A percentile compares a stretch with the other conserved stretches of the same genome.
phyloP scores from a whole-genome alignment of 2,113 vertebrate genomes.

The Stigmatopora argus region DNA sequence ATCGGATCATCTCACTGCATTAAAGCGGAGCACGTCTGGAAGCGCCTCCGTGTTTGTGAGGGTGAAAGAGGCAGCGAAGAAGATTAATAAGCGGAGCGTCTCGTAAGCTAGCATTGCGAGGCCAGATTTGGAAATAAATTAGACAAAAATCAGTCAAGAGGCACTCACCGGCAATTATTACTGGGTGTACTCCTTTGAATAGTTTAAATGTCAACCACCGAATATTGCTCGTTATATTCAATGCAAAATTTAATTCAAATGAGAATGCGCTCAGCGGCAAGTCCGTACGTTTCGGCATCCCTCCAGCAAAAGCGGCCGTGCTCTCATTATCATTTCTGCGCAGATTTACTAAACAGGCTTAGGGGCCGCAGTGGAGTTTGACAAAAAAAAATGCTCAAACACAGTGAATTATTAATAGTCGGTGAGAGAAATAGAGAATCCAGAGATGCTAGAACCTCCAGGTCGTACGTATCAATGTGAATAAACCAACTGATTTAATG shows the following conservation, averaged over 20 bases:
- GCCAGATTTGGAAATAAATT: background rate
- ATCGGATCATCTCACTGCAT: constrained; percentile 24
- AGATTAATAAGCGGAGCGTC: constrained; percentile 32
- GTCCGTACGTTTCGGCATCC: background rate
- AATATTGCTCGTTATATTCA: background rate
- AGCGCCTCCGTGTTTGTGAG: constrained; percentile 14
- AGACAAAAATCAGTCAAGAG: background rate
- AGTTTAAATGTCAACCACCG: background rate
- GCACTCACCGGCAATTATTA: background rate
- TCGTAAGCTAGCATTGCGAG: constrained; percentile 15
- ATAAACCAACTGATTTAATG: no score
- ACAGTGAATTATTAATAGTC: constrained; percentile 52
- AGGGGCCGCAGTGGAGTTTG: constrained; percentile 30
- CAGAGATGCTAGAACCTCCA: constrained; percentile 3
- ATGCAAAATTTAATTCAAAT: background rate
- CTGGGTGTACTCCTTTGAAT: background rate
- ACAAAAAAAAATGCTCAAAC: constrained; percentile 48
- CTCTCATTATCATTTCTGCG: constrained; percentile 18
- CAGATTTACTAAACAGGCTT: constrained; percentile 25
- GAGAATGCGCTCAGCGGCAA: background rate
- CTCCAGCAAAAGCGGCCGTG: background rate
- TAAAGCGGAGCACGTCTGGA: background rate
- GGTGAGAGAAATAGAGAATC: constrained; percentile 4
- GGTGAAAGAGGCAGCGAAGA: constrained; percentile 8
- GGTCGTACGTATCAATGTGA: constrained; percentile 12